Percentiles rank a stretch among this genome's conserved stretches.
Conservation (phyloP, 2,888 invertebrate genomes). For the Cacoxenus indagator region DNA sequence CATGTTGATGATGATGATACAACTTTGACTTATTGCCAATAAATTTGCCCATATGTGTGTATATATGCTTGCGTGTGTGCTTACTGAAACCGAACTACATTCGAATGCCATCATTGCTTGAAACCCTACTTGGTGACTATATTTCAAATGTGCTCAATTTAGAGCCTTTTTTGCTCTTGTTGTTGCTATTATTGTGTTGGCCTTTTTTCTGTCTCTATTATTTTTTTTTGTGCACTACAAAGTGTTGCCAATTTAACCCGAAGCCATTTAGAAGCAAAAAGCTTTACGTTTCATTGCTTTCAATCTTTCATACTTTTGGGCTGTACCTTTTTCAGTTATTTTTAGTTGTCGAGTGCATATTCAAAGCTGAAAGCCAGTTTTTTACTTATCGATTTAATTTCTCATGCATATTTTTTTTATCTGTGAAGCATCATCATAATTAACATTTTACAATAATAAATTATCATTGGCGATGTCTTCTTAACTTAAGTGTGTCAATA, state of each 20-base stretch:
- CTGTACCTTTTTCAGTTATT: background rate
- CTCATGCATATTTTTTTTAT: background rate
- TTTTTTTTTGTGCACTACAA: slow-evolving; percentile 51
- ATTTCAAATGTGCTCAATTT: background rate
- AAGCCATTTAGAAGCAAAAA: slow-evolving; percentile 49
- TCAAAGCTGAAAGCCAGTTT: no score
- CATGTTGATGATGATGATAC: slow-evolving; percentile 10
- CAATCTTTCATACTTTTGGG: background rate
- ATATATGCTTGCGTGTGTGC: background rate
- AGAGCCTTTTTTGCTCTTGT: background rate
- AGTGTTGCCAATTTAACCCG: slow-evolving; percentile 61
- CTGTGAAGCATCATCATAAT: background rate
- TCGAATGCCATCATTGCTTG: background rate
- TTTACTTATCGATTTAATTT: background rate
- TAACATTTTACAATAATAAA: background rate
- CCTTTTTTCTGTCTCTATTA: background rate
- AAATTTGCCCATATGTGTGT: background rate
- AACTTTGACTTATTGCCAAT: slow-evolving; percentile 20
- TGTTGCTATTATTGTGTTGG: background rate
- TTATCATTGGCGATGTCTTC: background rate
- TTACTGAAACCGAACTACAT: background rate
- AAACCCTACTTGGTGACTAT: background rate
- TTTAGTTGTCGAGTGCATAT: no score
- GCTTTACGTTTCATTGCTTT: slow-evolving; percentile 20
- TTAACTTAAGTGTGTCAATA: slow-evolving; percentile 21